phyloP scores from a whole-genome alignment of 2,797 vertebrate genomes.

The Danionella dracula region DNA sequence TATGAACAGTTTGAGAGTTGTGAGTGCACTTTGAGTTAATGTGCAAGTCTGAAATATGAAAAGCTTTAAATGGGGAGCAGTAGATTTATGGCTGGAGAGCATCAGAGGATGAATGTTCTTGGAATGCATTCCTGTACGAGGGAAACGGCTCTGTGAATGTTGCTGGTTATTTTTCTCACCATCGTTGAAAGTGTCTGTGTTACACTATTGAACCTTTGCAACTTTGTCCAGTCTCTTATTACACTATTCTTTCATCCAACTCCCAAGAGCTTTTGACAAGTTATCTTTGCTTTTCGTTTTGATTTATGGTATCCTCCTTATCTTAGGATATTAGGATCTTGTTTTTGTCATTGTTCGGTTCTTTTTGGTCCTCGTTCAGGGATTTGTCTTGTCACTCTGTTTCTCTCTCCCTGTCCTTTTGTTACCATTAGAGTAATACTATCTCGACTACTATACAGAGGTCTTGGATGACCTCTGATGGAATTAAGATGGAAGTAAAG shows the following conservation, averaged over 20 bases:
- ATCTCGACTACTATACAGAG: background rate
- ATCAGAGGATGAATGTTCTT: conserved; percentile 9
- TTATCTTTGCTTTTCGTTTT: conserved; percentile 5
- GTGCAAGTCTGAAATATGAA: background rate
- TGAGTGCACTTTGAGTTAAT: background rate
- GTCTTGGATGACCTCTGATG: too few species aligned
- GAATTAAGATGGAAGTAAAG: background rate
- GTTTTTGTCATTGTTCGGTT: background rate
- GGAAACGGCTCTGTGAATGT: background rate
- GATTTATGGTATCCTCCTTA: background rate
- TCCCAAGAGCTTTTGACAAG: background rate
- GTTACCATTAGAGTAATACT: background rate
- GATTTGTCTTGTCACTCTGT: background rate
- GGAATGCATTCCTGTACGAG: background rate
- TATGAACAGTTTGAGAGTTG: conserved; percentile 1
- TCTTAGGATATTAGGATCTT: background rate
- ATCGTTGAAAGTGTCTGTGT: background rate
- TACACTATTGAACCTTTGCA: background rate
- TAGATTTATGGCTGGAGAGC: conserved; percentile 1
- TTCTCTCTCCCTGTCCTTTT: background rate
- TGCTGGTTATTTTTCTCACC: background rate
- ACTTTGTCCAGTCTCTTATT: background rate
- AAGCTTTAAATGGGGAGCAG: background rate
- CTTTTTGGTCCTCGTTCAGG: background rate
- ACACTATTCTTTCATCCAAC: background rate